Conservation (phyloP, 2,797 vertebrate species). For the Parauchenoglanis punctatus region DNA sequence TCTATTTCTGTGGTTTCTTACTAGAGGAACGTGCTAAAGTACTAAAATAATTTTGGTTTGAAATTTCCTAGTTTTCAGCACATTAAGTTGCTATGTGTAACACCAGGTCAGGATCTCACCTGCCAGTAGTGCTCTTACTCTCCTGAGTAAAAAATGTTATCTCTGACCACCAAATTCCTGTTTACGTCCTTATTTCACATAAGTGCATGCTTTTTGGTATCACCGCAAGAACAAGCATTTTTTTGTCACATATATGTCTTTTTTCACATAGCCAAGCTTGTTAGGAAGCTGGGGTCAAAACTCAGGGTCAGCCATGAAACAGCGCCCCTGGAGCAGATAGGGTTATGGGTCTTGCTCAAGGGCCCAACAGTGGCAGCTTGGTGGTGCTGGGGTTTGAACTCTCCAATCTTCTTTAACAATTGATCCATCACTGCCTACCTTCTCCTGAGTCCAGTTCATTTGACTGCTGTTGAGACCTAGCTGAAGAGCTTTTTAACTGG, state of each 20-base stretch:
- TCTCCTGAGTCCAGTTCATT: neutral
- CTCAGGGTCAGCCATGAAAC: no score
- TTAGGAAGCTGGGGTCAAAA: no score
- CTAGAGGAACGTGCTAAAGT: neutral
- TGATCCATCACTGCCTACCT: no score
- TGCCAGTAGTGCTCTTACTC: neutral
- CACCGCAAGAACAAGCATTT: neutral
- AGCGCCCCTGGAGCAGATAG: no score
- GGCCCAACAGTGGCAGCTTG: no score
- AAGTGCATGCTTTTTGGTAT: neutral
- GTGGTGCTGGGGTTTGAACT: no score
- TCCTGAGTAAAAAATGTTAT: neutral
- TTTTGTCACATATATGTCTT: no score
- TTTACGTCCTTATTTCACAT: neutral
- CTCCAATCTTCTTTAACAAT: no score
- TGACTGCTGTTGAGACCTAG: neutral
- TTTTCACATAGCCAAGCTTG: no score
- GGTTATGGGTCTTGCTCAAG: no score
- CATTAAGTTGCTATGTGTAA: neutral
- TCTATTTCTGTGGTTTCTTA: constrained; percentile 11
- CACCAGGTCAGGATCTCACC: neutral
- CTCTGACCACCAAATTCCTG: neutral
- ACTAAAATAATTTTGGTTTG: neutral
- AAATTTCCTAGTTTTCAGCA: neutral
- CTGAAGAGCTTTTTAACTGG: constrained; percentile 11